Base-by-base conservation (phyloP, 2,113 vertebrate genomes). In the Megaceryle torquata region DNA sequence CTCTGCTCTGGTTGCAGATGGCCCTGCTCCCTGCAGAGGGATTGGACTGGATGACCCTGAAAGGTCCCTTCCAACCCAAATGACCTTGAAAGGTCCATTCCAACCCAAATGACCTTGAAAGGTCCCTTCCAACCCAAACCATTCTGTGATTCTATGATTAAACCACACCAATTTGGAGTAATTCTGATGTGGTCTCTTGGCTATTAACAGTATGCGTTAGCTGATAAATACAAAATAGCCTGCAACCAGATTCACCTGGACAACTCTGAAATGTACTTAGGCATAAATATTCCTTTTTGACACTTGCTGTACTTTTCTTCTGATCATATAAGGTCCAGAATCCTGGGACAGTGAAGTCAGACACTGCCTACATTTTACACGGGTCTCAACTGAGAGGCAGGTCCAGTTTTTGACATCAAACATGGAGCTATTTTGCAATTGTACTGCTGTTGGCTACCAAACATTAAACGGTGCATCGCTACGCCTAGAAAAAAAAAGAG, bases 311-410 rank as follows among this genome's bases (percentile, higher is more conserved):
- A 3, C 69, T 61, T 87, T 74, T 41, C 13, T 65, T 57, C 14
- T 28, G 2, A 1, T n/a, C 5, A 0, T 2, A 0, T 13, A 17
- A 10, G 69, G 46, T 19, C n/a, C 59, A 88, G 63, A 41, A 41
- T 76, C 43, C 44, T 91, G 82, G 80, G 35, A 15, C 7, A 33
- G 53, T 2, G 31, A 37, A 7, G 48, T 3, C 21, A 28, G 64
- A 41, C 5, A 1, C 13, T 76, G 16, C 29, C 61, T 56, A 4
- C 1, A 1, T 33, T 50, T 18, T 39, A 12, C 57, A 13, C 1
- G 1, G 29, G 29, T 51, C 59, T 41, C 53, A 10, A 3, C 22
- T 37, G 7, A 43, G 57, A 82, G 25, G 20, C 31, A 39, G 80
- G 46, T 69, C 79, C 16, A 5, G 25, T 20, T 82, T 20, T 70